Base-by-base conservation (phyloP, 2,888 invertebrate genomes). In the Pseudococcus jackbeardsleyi region DNA sequence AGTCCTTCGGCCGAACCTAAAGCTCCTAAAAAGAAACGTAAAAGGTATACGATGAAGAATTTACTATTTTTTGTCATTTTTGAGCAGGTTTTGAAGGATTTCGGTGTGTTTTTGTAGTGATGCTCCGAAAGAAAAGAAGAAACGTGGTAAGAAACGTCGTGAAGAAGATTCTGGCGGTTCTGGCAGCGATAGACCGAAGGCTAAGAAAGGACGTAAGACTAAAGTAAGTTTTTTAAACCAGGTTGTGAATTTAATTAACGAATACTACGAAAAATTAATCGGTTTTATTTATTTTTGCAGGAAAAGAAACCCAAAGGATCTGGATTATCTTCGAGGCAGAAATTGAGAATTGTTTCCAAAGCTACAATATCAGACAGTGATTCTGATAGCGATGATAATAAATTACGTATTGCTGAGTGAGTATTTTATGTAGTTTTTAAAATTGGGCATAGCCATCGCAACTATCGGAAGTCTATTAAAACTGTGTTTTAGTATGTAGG, bases 361-460 rank as follows among this genome's bases (percentile, higher is more conserved):
- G 98, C 96, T 89, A 97, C 97, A 0, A 98, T 99, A 90, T 98
- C 98, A 0, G 97, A 98, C 0, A 96, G 96, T 89, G 97, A 96
- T 91, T 96, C 96, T 0, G 95, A 94, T 90, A 95, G 95, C 89
- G 95, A 95, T 88, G 92, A 92, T 87, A 92, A 91, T 85, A 91
- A 90, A 88, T 92, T 93, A 89, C 93, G 94, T 91, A 93, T 93
- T 89, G 93, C 93, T 33, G 39, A 88, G 89, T 22, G 89, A 89
- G 89, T 89, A 19, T 88, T 33, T 33, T 33, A 33, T 33, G 89
- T 88, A 9, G 68, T 15, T 33, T 46, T 46, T 46, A 5, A 5
- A 11, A 46, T 46, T 46, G 5, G 26, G 26, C 26, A 33, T 2
- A 33, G 26, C 1, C 26, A 33, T 33, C 26, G 26, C 1, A 33